A percentile compares a stretch with the other conserved stretches of the same genome.
Evolutionary conservation across 1,140 invertebrate species (phyloP).

Genomic region (Aphaenogaster rudis): DNA sequence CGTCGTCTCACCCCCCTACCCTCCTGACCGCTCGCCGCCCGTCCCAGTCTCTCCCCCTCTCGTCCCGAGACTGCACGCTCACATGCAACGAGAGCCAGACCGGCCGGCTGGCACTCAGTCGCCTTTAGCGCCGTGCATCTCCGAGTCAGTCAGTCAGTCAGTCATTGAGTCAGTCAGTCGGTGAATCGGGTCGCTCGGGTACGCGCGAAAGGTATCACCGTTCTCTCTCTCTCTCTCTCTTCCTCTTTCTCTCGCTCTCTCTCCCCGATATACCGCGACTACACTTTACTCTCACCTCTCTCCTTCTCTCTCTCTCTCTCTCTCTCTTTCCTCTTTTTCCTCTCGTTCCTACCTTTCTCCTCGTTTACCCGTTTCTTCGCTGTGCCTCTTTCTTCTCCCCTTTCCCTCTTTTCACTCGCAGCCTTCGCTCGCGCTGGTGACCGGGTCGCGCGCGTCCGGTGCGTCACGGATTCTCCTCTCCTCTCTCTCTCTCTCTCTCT

Average conservation of each 20-base stretch:
- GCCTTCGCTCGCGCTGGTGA: slow-evolving; percentile 4
- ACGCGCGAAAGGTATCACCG: slow-evolving; percentile 64
- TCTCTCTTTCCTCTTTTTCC: background rate
- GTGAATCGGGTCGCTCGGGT: slow-evolving; percentile 69
- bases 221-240: slow-evolving; percentile 6
- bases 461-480: too few relatives aligned
- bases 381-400: slow-evolving; percentile 9
- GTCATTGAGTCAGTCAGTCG: slow-evolving; percentile 74
- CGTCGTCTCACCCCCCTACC: slow-evolving; percentile 24
- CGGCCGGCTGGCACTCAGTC: slow-evolving; percentile 78
- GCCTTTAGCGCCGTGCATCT: slow-evolving; percentile 77
- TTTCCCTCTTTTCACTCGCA: slow-evolving; percentile 29
- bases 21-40: slow-evolving; percentile 15
- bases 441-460: too few relatives aligned
- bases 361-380: background rate
- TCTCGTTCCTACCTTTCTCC: background rate
- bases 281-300: slow-evolving; percentile 19
- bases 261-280: slow-evolving; percentile 11
- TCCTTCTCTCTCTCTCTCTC: background rate
- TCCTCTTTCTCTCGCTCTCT: background rate
- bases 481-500: too few relatives aligned
- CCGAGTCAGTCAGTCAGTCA: slow-evolving; percentile 75
- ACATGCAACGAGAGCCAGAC: slow-evolving; percentile 76
- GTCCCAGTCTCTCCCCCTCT: background rate
- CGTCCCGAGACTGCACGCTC: slow-evolving; percentile 64